Base-by-base conservation (phyloP, 2,888 invertebrate genomes). In the Arctia plantaginis region DNA sequence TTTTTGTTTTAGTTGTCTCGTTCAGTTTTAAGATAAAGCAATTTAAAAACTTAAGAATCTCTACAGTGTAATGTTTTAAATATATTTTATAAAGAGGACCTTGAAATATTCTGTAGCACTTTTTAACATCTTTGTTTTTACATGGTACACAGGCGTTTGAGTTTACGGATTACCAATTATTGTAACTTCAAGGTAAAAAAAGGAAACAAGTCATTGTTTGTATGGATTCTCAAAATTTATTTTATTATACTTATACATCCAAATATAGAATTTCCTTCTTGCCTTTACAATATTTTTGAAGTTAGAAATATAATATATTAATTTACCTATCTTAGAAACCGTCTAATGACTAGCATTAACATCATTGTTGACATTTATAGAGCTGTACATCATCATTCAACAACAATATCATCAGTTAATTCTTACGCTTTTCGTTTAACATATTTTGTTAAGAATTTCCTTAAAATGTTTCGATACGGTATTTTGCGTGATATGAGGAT, bases 1-100 rank as follows among this genome's bases (percentile, higher is more conserved):
- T 88, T 87, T 85, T 85, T 87, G 83, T 83, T 85, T 87, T 83
- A 87, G 85, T 85, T 86, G 79, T 78, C 73, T 81, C 78, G 65
- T 78, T 77, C 74, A 39, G 73, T 75, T 78, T 73, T 75, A 73
- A 72, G 68, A 79, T 77, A 68, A 41, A 69, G 83, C 85, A 77
- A 73, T 44, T 39, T 67, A 51, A 30, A 33, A 75, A 73, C 23
- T 27, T 47, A 72, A 66, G 62, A 18, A 30, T 27, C 64, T 71
- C 44, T 47, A 20, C 35, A 59, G 27, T 47, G 30, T 47, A 62
- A 64, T 20, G 64, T 47, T n/a, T n/a, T 35, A 65, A 51, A 62
- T 41, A 70, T 70, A 65, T 51, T 66, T 18, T 62, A 18, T 47
- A 47, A 67, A 47, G 67, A 39, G 47, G 23, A 33, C 67, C 23